These are phyloP conservation scores for Salminus brasiliensis DNA, from an alignment of 2,113 vertebrate species.

Conservation along the genomic window DNA sequence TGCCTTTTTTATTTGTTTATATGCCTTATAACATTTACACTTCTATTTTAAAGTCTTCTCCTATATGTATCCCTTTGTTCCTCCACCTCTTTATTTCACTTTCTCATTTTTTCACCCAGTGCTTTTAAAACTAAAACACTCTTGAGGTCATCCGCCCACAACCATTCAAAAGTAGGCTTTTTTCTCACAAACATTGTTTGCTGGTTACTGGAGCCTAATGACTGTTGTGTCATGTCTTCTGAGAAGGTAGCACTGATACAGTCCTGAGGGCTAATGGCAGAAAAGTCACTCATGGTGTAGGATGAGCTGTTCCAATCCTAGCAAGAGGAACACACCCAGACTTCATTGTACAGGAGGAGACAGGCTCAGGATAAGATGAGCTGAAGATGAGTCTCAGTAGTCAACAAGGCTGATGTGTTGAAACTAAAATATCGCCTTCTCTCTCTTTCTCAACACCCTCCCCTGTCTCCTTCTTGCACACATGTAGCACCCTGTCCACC, in stretches of 20 bases:
- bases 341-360: neutral
- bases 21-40: no score
- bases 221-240: neutral
- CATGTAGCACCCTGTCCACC: slow-evolving; percentile 76
- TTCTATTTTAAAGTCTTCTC: no score
- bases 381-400: neutral
- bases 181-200: neutral
- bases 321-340: slow-evolving; percentile 9
- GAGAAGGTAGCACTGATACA: slow-evolving; percentile 1
- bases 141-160: neutral
- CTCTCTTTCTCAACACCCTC: neutral
- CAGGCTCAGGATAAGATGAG: neutral
- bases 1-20: no score
- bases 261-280: neutral
- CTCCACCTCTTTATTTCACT: no score
- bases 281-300: neutral
- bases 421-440: neutral
- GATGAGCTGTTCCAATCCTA: neutral
- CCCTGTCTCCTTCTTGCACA: neutral
- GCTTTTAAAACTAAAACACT: neutral
- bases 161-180: neutral
- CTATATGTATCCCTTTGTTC: neutral
- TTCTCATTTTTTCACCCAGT: neutral
- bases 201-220: slow-evolving; percentile 1
- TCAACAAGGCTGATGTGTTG: neutral